phyloP scores from a whole-genome alignment of 2,113 vertebrate genomes.

The Macquaria australasica region DNA sequence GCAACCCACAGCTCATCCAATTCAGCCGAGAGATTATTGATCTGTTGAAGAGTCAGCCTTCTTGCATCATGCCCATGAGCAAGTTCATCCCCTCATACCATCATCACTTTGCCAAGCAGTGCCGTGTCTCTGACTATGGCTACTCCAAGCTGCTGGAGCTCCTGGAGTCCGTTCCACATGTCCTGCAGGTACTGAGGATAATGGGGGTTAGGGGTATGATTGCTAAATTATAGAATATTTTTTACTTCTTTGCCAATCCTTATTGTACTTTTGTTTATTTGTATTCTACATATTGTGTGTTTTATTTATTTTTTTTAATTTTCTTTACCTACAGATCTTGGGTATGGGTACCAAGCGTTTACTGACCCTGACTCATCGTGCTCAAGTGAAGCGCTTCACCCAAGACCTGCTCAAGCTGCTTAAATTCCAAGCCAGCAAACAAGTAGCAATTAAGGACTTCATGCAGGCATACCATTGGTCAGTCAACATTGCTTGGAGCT shows the following conservation, averaged over 20 bases:
- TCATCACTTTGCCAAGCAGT: slow-evolving; percentile 98
- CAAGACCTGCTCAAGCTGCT: slow-evolving; percentile 97
- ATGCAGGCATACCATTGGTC: slow-evolving; percentile 98
- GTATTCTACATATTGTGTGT: neutral
- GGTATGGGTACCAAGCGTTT: slow-evolving; percentile 96
- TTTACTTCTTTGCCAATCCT: neutral
- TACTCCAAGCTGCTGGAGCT: slow-evolving; percentile 95
- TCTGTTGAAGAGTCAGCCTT: slow-evolving; percentile 92
- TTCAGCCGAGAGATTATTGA: slow-evolving; percentile 98
- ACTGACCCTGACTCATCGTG: slow-evolving; percentile 94
- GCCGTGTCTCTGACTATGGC: slow-evolving; percentile 96
- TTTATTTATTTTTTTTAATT: neutral
- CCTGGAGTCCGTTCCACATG: slow-evolving; percentile 96
- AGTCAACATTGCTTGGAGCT: slow-evolving; percentile 65
- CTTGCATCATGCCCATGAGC: slow-evolving; percentile 90
- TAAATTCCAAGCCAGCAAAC: slow-evolving; percentile 98
- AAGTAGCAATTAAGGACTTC: slow-evolving; percentile 94
- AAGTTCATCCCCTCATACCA: slow-evolving; percentile 98
- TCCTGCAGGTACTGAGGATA: slow-evolving; percentile 88
- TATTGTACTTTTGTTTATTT: neutral
- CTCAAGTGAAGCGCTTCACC: slow-evolving; percentile 98
- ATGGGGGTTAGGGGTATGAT: fast-evolving
- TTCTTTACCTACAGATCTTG: slow-evolving; percentile 88
- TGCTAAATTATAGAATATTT: neutral
- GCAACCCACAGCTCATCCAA: slow-evolving; percentile 97